Percentiles rank a stretch among this genome's conserved stretches.
Conservation (phyloP, 2,797 vertebrate genomes). For the Chloroceryle inda region DNA sequence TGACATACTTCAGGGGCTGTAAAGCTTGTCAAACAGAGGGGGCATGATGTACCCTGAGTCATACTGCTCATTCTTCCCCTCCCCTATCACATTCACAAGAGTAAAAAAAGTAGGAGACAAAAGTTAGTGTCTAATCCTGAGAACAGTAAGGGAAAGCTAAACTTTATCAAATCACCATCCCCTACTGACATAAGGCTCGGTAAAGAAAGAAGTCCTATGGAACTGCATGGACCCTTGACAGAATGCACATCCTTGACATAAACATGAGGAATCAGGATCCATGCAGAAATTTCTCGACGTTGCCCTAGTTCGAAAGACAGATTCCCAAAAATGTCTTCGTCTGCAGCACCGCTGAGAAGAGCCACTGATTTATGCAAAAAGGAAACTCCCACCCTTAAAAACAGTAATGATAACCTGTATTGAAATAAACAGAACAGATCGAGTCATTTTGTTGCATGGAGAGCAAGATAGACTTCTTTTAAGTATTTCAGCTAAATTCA, state of each 20-base stretch:
- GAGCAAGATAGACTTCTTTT: neutral
- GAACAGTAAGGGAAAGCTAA: neutral
- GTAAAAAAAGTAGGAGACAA: neutral
- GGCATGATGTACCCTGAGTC: neutral
- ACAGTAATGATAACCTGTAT: fast-evolving
- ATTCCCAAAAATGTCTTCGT: neutral
- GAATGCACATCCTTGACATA: neutral
- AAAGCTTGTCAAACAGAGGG: neutral
- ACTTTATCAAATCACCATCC: neutral
- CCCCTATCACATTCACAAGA: neutral
- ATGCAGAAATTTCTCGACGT: neutral
- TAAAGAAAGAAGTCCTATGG: neutral
- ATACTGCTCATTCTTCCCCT: neutral
- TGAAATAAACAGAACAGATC: neutral
- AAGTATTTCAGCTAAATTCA: neutral
- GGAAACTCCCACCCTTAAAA: neutral
- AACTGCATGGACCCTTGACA: neutral
- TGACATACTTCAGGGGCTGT: neutral
- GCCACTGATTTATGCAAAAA: neutral
- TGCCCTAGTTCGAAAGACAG: neutral
- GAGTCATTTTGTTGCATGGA: neutral
- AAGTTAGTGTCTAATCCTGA: neutral
- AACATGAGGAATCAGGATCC: neutral
- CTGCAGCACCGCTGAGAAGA: neutral
- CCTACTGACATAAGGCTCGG: neutral